phyloP scores from a whole-genome alignment of 1,140 invertebrate species.

The Bombus consobrinus region DNA sequence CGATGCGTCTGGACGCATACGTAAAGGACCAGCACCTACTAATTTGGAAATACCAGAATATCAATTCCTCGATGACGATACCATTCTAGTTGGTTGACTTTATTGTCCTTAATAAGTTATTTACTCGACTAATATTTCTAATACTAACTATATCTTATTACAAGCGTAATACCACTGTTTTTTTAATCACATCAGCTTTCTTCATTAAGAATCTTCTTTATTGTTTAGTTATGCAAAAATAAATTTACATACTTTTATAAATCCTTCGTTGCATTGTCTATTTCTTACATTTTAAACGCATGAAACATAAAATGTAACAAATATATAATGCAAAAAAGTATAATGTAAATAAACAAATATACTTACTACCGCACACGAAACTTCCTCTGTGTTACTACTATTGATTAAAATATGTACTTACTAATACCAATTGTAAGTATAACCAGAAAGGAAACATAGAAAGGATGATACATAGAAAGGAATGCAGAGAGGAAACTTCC shows the following conservation, averaged over 20 bases:
- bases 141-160: not conserved
- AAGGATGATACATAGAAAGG: too few relatives aligned
- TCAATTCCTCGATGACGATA: constrained; percentile 85
- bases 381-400: too few relatives aligned
- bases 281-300: too few relatives aligned
- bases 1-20: constrained; percentile 91
- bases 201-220: not conserved
- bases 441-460: too few relatives aligned
- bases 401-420: too few relatives aligned
- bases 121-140: not conserved
- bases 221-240: not conserved
- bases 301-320: too few relatives aligned
- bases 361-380: too few relatives aligned
- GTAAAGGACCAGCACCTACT: constrained; percentile 93
- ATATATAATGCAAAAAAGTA: too few relatives aligned
- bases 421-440: too few relatives aligned
- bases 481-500: too few relatives aligned
- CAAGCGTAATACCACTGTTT: not conserved
- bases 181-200: not conserved
- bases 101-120: not conserved
- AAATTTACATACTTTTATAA: not conserved
- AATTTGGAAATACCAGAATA: constrained; percentile 93
- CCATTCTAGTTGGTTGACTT: constrained; percentile 85
- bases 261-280: not conserved
- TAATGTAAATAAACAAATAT: too few relatives aligned